Base-by-base conservation (phyloP, 2,888 invertebrate species). In the Creontiades dilutus region DNA sequence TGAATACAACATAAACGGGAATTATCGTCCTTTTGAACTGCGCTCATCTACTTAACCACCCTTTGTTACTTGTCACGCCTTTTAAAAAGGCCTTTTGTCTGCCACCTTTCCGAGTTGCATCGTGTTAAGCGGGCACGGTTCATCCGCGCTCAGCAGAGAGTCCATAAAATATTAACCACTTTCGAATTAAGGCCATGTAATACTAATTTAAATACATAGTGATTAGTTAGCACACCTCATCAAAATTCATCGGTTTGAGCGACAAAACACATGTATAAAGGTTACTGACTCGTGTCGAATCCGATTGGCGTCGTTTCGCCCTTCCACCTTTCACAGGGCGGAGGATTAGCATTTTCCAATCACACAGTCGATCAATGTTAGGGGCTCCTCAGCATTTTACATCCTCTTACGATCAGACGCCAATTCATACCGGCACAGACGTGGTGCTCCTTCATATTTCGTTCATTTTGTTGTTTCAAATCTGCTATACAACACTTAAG, bases 281-380 rank as follows among this genome's bases (percentile, higher is more conserved):
- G 61, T 28, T 11, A 19, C 46, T 46, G 85, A 48, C 16, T 37
- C 85, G 85, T 85, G 61, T 85, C 85, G 55, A 85, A 85, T 85
- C 61, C n/a, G 61, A 85, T 85, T 85, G 28, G 85, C 57, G 37
- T 27, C 85, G 85, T 85, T 61, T 85, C 61, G 82, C 27, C 82
- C 52, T 52, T 52, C 52, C 82, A 52, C 82, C 82, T 82, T 82
- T 82, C 55, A 82, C 55, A 82, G 82, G 55, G 52, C 82, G 57
- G 28, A 61, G 28, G 14, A 85, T 85, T 85, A 28, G 85, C 85
- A 85, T 85, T 85, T 85, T 85, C 85, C 85, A 85, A 85, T 85
- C 85, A 85, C 61, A 85, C 85, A 85, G 85, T 61, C 27, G 85
- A 61, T 85, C 85, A 61, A 61, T 61, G 85, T 27, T 28, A 55